Evolutionary conservation across 2,797 vertebrate species (phyloP).

Genomic region (Sebastes trivittatus): DNA sequence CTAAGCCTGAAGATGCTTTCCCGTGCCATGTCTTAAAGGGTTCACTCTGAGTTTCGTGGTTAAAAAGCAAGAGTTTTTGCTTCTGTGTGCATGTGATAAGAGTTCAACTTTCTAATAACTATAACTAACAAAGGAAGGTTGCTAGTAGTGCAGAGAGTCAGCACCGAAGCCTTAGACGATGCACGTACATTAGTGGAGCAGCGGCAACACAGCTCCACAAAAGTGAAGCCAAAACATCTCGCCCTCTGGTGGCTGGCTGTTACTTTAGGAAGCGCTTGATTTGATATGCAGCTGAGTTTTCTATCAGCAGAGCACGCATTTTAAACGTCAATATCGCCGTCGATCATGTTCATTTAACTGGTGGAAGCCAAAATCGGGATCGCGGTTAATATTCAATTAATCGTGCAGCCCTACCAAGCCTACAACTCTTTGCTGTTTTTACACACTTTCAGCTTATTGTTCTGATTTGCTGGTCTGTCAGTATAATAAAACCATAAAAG

Average conservation of each 20-base stretch:
- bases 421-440: background rate
- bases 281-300: too few relatives aligned
- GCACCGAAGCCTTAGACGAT: background rate
- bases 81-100: background rate
- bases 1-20: background rate
- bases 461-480: background rate
- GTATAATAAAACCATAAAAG: background rate
- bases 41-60: background rate
- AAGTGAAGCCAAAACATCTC: too few relatives aligned
- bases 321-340: too few relatives aligned
- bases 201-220: too few relatives aligned
- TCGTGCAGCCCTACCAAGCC: too few relatives aligned
- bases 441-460: background rate
- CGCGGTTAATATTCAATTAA: too few relatives aligned
- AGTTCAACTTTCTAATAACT: background rate
- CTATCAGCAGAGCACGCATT: fast-evolving
- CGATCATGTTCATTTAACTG: too few relatives aligned
- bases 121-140: background rate
- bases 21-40: background rate
- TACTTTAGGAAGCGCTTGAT: too few relatives aligned
- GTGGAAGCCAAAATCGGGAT: too few relatives aligned
- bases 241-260: too few relatives aligned
- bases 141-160: background rate
- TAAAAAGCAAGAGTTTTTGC: background rate
- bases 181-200: background rate